These are phyloP conservation scores for Styela clava DNA, from an alignment of 23 tunicate genomes.

Conservation along the genomic window DNA sequence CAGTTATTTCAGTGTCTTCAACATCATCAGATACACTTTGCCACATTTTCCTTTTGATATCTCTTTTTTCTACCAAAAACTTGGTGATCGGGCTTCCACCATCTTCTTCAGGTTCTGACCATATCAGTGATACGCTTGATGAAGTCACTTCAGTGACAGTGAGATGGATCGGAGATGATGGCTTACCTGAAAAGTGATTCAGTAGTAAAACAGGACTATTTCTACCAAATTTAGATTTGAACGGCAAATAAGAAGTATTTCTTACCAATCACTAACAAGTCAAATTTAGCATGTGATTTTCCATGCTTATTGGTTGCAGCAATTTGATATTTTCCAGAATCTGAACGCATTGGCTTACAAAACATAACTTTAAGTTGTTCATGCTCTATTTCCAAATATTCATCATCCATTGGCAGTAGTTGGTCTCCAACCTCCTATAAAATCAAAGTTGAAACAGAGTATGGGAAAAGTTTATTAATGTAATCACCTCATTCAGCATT, in stretches of 20 bases:
- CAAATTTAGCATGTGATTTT: not conserved
- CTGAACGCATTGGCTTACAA: conserved; percentile 19
- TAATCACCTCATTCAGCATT: too few species aligned
- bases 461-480: too few species aligned
- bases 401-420: not conserved
- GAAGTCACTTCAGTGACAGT: conserved; percentile 26
- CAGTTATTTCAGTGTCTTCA: conserved; percentile 9
- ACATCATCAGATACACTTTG: conserved; percentile 17
- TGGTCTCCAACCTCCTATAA: conserved; percentile 9
- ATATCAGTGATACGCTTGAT: conserved; percentile 9
- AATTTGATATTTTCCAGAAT: conserved; percentile 29
- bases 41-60: conserved; percentile 32
- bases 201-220: too few species aligned
- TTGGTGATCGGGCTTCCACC: conserved; percentile 30
- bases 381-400: not conserved
- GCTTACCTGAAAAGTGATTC: conserved; percentile 18
- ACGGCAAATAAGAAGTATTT: not conserved
- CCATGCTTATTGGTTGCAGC: conserved; percentile 33
- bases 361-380: conserved; percentile 3
- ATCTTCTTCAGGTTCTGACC: conserved; percentile 45
- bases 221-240: too few species aligned
- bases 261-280: conserved; percentile 21
- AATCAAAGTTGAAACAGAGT: not conserved
- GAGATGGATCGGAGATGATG: conserved; percentile 26
- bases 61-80: conserved; percentile 25